phyloP scores from a whole-genome alignment of 2,797 vertebrate species.

The Euphonia xanthogaster region DNA sequence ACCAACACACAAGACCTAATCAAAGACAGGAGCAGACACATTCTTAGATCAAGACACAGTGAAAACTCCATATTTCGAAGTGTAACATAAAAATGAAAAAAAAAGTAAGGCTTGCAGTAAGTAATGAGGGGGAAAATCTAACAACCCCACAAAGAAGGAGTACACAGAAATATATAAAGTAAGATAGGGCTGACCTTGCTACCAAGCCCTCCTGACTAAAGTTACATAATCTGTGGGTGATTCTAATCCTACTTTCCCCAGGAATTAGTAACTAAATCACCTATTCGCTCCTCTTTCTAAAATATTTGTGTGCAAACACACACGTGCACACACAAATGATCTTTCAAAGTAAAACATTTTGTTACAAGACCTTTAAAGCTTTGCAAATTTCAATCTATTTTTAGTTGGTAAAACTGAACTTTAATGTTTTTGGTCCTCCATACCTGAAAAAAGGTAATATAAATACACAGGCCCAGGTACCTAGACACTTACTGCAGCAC shows the following conservation, averaged over 20 bases:
- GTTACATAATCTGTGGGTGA: neutral
- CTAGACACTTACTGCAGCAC: neutral
- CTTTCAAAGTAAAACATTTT: rapidly evolving
- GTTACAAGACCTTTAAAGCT: neutral
- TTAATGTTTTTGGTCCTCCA: neutral
- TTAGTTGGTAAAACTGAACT: neutral
- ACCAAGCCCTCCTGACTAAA: neutral
- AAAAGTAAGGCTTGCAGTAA: neutral
- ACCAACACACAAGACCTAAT: neutral
- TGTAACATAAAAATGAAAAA: neutral
- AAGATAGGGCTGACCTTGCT: neutral
- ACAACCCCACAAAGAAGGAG: neutral
- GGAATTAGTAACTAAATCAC: neutral
- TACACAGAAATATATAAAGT: neutral
- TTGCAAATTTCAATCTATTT: neutral
- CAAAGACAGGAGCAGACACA: neutral
- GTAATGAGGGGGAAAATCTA: rapidly evolving
- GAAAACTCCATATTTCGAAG: neutral
- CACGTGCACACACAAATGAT: neutral
- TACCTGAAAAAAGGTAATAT: neutral
- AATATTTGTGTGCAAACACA: neutral
- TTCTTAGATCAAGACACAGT: neutral
- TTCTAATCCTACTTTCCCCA: neutral
- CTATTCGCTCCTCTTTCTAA: neutral
- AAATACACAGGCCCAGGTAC: neutral